Evolutionary conservation across 2,888 invertebrate genomes (phyloP).

Genomic region (Agriopis leucophaearia): DNA sequence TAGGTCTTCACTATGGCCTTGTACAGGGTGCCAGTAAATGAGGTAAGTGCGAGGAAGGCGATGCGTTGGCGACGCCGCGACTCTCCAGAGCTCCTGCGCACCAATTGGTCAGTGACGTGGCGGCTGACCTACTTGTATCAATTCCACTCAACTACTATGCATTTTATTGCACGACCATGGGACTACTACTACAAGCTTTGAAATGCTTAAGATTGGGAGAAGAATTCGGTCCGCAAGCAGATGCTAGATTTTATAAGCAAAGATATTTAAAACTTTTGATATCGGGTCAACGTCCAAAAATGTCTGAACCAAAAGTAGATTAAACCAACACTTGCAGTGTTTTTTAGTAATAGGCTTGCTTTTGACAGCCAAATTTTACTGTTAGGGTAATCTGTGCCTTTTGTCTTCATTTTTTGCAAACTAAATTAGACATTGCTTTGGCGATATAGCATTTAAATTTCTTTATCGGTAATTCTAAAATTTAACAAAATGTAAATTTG

Average conservation of each 20-base stretch:
- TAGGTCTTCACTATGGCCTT: too few relatives aligned
- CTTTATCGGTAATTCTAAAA: too few relatives aligned
- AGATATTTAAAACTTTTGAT: too few relatives aligned
- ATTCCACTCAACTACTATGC: background rate
- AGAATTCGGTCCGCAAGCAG: background rate
- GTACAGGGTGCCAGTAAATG: background rate
- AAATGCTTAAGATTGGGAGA: background rate
- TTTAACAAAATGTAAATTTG: too few relatives aligned
- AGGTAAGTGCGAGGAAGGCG: background rate
- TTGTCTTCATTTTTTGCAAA: too few relatives aligned
- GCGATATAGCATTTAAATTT: too few relatives aligned
- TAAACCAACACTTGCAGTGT: too few relatives aligned
- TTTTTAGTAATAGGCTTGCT: too few relatives aligned
- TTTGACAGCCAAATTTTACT: too few relatives aligned
- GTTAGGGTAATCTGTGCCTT: too few relatives aligned
- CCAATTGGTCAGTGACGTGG: background rate
- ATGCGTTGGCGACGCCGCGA: background rate
- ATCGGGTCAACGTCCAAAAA: background rate
- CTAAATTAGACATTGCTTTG: too few relatives aligned
- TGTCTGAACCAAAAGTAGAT: background rate
- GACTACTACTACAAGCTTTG: background rate
- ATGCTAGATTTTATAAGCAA: too few relatives aligned
- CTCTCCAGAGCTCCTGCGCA: background rate
- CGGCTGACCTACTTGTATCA: conserved; percentile 11
- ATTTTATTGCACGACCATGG: background rate